These are phyloP conservation scores for Drosophila pachea DNA, from an alignment of 1,140 invertebrate species.

Conservation along the genomic window DNA sequence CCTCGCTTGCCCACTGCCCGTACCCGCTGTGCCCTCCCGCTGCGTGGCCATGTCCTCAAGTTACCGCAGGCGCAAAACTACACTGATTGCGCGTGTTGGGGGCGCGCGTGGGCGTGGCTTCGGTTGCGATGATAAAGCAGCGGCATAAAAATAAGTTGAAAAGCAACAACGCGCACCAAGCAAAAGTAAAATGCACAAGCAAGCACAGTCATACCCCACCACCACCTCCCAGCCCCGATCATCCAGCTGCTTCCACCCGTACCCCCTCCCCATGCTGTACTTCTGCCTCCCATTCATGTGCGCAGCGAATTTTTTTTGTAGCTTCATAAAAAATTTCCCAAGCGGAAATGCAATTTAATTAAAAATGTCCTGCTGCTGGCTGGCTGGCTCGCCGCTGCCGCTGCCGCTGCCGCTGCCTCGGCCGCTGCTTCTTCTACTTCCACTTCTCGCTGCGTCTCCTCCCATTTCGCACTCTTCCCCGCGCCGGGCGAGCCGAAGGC, in stretches of 20 bases:
- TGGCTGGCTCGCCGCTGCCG: conserved; percentile 41
- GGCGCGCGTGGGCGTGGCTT: conserved; percentile 31
- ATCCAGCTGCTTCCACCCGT: neutral
- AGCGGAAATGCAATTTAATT: conserved; percentile 77
- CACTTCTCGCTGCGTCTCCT: conserved; percentile 12
- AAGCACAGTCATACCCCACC: neutral
- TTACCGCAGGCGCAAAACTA: conserved; percentile 74
- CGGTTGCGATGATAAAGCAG: conserved; percentile 64
- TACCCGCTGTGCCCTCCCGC: neutral
- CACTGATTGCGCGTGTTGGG: conserved; percentile 63
- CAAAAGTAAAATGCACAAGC: conserved; percentile 49
- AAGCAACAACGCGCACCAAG: conserved; percentile 49
- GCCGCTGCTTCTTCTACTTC: conserved; percentile 4
- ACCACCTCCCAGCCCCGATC: neutral
- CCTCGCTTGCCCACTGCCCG: conserved; percentile 15
- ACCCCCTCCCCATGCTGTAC: neutral
- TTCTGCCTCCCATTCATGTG: conserved; percentile 7
- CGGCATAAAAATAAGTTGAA: conserved; percentile 71
- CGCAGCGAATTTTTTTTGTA: conserved; percentile 55
- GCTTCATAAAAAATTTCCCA: conserved; percentile 77
- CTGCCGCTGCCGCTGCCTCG: conserved; percentile 3
- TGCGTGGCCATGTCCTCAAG: conserved; percentile 36
- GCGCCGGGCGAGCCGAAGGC: conserved; percentile 21
- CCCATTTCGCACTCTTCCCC: neutral
- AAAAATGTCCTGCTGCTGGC: conserved; percentile 73